Evolutionary conservation across 2,113 vertebrate genomes (phyloP).

Genomic region (Indri indri): DNA sequence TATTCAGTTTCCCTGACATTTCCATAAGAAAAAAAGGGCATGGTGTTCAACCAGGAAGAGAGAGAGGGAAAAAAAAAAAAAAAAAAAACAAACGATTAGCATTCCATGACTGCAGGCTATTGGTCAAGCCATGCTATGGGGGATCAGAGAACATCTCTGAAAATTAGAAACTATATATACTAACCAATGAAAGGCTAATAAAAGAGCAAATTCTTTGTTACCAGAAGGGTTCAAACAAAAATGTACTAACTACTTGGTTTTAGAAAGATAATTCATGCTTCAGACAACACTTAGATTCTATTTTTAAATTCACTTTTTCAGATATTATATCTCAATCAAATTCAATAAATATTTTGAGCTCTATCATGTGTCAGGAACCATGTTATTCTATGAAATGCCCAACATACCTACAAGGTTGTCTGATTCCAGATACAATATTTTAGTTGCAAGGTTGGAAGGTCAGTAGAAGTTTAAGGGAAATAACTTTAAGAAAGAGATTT

Average conservation of each 20-base stretch:
- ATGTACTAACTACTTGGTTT: background rate
- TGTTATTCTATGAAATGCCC: conserved; percentile 36
- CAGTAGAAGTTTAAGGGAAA: conserved; percentile 30
- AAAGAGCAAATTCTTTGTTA: background rate
- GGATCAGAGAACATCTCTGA: background rate
- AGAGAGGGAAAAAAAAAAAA: too few relatives aligned
- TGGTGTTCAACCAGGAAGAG: background rate
- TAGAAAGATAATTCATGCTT: background rate
- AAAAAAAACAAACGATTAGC: background rate
- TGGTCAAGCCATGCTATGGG: background rate
- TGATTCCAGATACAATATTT: conserved; percentile 52
- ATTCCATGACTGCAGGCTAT: background rate
- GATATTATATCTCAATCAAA: background rate
- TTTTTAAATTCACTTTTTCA: background rate
- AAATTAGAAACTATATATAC: background rate
- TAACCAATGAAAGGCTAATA: background rate
- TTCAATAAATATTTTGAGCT: conserved; percentile 1
- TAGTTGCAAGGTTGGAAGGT: background rate
- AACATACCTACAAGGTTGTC: background rate
- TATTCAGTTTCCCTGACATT: background rate
- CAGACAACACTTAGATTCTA: background rate
- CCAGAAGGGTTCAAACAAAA: background rate
- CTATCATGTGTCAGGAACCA: background rate
- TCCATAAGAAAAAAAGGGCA: background rate
- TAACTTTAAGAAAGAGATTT: background rate